Percentiles rank a stretch among this genome's conserved stretches.
These are phyloP conservation scores for Phaenicophaeus curvirostris DNA, from an alignment of 2,797 vertebrate genomes.

Conservation along the genomic window DNA sequence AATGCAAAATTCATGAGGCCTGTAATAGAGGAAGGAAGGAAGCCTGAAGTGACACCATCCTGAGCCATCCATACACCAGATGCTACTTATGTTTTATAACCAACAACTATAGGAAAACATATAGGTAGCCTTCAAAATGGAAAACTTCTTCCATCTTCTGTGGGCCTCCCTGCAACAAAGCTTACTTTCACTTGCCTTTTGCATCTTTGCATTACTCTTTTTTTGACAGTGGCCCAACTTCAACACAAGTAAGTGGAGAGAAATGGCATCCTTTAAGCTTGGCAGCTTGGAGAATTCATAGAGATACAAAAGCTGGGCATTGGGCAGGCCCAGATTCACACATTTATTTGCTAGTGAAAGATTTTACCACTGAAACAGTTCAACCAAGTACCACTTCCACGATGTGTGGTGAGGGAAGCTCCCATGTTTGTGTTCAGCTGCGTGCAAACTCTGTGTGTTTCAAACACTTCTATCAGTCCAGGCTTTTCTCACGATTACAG, in stretches of 20 bases:
- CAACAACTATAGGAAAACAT: rapidly evolving
- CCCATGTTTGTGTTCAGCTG: neutral
- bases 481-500: neutral
- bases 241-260: neutral
- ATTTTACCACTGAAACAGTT: neutral
- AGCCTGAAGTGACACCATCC: neutral
- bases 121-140: neutral
- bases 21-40: neutral
- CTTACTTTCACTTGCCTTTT: neutral
- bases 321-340: rapidly evolving
- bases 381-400: neutral
- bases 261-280: neutral
- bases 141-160: neutral
- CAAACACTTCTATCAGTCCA: neutral
- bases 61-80: rapidly evolving
- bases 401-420: neutral
- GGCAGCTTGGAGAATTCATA: neutral
- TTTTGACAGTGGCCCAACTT: neutral
- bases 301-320: neutral
- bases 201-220: neutral
- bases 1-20: slow-evolving; percentile 2
- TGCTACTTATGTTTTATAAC: neutral
- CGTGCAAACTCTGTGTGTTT: neutral
- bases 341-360: neutral
- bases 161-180: neutral